These are phyloP conservation scores for Scortum barcoo DNA, from an alignment of 2,113 vertebrate species.

Conservation along the genomic window DNA sequence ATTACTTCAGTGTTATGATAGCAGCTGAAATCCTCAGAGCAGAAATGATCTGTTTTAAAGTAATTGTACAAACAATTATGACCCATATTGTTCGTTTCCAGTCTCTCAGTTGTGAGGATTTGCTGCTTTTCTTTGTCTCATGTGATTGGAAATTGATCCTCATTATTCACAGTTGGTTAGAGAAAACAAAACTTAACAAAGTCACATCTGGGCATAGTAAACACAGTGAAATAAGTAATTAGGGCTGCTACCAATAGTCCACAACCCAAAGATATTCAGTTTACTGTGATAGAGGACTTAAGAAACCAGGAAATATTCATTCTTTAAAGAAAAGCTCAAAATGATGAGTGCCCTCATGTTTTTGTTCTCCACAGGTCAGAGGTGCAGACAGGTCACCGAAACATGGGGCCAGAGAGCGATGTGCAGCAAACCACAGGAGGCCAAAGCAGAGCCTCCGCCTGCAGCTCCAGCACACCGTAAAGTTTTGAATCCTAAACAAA, in stretches of 20 bases:
- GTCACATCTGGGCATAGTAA: too few species aligned
- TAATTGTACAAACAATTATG: neutral
- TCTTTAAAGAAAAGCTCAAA: too few species aligned
- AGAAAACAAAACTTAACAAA: neutral
- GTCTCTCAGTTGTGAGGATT: neutral
- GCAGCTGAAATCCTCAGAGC: neutral
- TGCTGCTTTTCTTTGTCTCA: neutral
- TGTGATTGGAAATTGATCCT: neutral
- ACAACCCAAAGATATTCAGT: too few species aligned
- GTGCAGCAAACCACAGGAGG: conserved; percentile 80
- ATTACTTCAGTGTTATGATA: neutral
- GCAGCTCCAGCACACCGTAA: conserved; percentile 60
- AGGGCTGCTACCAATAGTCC: too few species aligned
- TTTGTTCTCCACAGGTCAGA: conserved; percentile 62
- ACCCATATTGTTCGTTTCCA: neutral
- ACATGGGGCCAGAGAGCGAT: conserved; percentile 66
- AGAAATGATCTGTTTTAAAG: too few species aligned
- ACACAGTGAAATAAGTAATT: too few species aligned
- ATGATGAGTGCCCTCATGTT: too few species aligned
- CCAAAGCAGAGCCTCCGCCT: conserved; percentile 47
- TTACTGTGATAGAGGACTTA: too few species aligned
- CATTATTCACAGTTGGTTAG: neutral
- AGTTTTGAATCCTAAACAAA: neutral
- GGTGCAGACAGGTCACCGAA: conserved; percentile 50
- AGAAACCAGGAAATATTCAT: too few species aligned